A percentile compares a stretch with the other conserved stretches of the same genome.
phyloP scores from a whole-genome alignment of 2,113 vertebrate species.

The Cephalopterus ornatus region DNA sequence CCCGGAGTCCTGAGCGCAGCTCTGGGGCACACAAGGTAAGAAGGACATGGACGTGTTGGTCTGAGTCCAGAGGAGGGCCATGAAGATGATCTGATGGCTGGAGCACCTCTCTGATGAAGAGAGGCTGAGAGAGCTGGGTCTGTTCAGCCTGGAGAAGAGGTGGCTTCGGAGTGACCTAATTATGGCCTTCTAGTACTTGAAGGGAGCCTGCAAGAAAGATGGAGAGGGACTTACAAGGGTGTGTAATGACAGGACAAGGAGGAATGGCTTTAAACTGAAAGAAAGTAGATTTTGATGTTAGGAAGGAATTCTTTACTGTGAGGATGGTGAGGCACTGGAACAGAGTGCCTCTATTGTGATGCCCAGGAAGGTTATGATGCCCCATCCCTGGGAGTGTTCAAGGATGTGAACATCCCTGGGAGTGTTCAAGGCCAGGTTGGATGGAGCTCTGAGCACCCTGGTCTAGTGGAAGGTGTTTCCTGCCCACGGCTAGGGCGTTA shows the following conservation, averaged over 20 bases:
- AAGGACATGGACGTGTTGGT: neutral
- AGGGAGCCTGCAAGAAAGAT: neutral
- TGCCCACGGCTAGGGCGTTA: neutral
- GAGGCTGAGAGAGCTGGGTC: neutral
- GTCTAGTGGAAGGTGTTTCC: neutral
- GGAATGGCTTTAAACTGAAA: neutral
- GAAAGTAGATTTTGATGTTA: neutral
- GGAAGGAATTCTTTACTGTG: neutral
- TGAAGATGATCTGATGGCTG: neutral
- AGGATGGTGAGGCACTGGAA: neutral
- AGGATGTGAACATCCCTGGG: neutral
- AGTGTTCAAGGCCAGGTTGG: neutral
- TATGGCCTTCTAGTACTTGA: neutral
- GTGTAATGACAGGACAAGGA: neutral
- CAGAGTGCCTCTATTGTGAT: no score
- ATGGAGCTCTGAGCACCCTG: neutral
- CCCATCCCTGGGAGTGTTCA: neutral
- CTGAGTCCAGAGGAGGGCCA: neutral
- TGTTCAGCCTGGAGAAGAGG: neutral
- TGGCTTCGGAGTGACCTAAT: neutral
- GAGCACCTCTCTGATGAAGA: neutral
- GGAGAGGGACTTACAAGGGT: neutral
- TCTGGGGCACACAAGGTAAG: neutral
- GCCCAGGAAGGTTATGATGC: neutral
- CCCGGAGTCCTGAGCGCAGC: neutral